A percentile compares a stretch with the other conserved stretches of the same genome.
phyloP scores from a whole-genome alignment of 2,797 vertebrate species.

The Poeciliopsis paucimaculata region DNA sequence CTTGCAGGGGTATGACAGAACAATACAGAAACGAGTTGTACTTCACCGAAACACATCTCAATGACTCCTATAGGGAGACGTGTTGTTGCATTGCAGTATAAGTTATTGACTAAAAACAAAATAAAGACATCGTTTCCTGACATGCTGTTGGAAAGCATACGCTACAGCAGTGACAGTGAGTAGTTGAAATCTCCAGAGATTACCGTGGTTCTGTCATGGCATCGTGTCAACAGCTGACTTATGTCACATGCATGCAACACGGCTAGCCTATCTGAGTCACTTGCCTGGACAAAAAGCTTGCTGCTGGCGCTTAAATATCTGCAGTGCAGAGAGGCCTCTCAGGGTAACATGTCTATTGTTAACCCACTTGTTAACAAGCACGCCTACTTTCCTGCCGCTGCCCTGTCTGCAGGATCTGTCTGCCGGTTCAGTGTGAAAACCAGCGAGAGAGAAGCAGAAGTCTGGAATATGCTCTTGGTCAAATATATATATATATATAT shows the following conservation, averaged over 20 bases:
- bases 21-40: neutral
- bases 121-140: neutral
- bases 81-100: neutral
- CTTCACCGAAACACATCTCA: neutral
- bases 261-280: neutral
- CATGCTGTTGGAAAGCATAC: neutral
- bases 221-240: neutral
- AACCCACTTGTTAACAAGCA: slow-evolving; percentile 1
- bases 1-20: neutral
- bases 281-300: neutral
- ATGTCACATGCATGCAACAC: slow-evolving; percentile 2
- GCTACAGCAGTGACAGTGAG: neutral
- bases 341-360: slow-evolving; percentile 6
- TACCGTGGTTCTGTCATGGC: neutral
- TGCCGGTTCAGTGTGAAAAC: neutral
- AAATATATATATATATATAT: neutral
- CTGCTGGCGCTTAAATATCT: neutral
- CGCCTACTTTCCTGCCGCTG: neutral
- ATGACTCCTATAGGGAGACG: neutral
- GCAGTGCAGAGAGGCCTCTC: neutral
- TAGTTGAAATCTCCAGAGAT: neutral
- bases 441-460: neutral
- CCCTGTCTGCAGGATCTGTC: neutral
- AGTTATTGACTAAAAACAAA: neutral
- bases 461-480: neutral